Conservation (phyloP, 2,888 invertebrate genomes). For the Chesias legatella region DNA sequence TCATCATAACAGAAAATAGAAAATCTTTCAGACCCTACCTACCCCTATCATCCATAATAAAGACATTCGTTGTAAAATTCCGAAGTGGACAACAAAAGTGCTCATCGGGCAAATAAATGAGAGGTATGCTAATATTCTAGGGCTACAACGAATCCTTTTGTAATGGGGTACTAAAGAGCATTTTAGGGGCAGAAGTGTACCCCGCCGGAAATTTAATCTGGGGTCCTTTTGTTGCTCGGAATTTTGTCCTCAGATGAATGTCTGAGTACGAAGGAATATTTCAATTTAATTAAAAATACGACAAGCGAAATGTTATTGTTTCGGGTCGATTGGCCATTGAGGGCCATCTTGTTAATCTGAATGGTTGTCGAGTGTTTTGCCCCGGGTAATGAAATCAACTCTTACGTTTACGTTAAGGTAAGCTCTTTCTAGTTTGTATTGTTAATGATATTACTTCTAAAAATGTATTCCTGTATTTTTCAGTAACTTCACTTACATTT, state of each 20-base stretch:
- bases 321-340: conserved; percentile 43
- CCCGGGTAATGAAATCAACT: conserved; percentile 35
- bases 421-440: neutral
- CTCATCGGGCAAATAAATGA: conserved; percentile 54
- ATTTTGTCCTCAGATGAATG: conserved; percentile 72
- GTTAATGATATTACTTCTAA: no score
- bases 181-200: conserved; percentile 71
- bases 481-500: no score
- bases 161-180: conserved; percentile 72
- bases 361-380: conserved; percentile 27
- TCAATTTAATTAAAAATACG: conserved; percentile 72
- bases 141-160: conserved; percentile 59
- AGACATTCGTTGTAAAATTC: conserved; percentile 22
- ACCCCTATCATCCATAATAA: conserved; percentile 9
- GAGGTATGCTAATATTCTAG: conserved; percentile 68
- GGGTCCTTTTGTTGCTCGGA: conserved; percentile 66
- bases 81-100: conserved; percentile 43
- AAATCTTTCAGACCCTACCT: neutral
- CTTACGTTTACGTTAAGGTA: conserved; percentile 22
- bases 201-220: conserved; percentile 76
- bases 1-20: no score
- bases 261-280: conserved; percentile 65
- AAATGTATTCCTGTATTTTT: no score
- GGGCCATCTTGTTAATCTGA: conserved; percentile 40
- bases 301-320: conserved; percentile 51